Evolutionary conservation across 1,140 invertebrate species (phyloP), one percentile per base, ranked within the genome.

Genomic region (Drosophila arawakana): DNA sequence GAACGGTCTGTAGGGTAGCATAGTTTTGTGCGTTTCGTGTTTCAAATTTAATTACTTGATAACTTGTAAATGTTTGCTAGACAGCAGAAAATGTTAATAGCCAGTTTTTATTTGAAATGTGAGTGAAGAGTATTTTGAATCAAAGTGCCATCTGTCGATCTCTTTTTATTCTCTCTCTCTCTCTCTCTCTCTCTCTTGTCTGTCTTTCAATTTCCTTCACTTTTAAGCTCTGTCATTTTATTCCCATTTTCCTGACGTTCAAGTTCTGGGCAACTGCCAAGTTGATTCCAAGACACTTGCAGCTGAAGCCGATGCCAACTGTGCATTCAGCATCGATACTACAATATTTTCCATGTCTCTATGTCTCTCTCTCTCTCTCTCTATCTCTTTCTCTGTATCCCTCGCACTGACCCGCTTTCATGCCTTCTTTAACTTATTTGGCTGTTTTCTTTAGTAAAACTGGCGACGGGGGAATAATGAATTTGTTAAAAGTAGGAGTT

Each of bases 221-320:
- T 5, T 30, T 30, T 30, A 30, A 30, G 25, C 15, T 47, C 44
- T 47, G 2, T 47, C 46, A 6, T 3, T 43, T 43, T 13, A 43
- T 43, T 7, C 41, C 4, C 10, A 43, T 43, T 43, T 43, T 43
- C 13, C n/a, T 43, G 41, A 10, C 39, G 39, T 10, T 30, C 39
- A 43, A 43, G 41, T 43, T 43, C n/a, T 43, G 41, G 41, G 41
- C n/a, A 43, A 7, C 41, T 43, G 41, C 41, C 41, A 43, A 43
- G 11, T 13, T 13, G 25, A 43, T 43, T 5, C 13, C 41, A 11
- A 11, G 10, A 2, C 39, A 43, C 39, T 11, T 43, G 39, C 39
- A 11, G 10, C 39, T 30, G 39, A 43, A 11, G 9, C 39, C 9
- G 39, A 43, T 30, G 25, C 25, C 25, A 30, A 30, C 6, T 30